phyloP scores from a whole-genome alignment of 2,888 invertebrate genomes.

The Patella caerulea region DNA sequence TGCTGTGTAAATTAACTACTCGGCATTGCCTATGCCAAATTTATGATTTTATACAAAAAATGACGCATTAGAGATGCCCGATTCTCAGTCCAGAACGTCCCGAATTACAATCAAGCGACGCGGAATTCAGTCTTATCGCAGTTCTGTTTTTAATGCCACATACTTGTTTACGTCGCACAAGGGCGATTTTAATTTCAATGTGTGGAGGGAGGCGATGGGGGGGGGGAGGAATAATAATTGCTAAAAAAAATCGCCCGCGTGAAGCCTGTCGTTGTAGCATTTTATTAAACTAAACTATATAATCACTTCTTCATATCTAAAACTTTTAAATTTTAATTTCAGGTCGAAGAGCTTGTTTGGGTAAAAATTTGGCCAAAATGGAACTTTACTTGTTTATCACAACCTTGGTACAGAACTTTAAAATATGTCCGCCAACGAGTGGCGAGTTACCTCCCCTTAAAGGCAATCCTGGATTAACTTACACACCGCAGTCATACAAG shows the following conservation, averaged over 20 bases:
- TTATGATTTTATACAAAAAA: neutral
- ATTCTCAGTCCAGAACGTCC: too few relatives aligned
- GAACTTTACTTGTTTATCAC: conserved; percentile 44
- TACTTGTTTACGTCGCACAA: neutral
- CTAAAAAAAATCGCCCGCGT: too few relatives aligned
- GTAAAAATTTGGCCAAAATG: conserved; percentile 42
- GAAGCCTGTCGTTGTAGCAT: too few relatives aligned
- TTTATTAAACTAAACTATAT: too few relatives aligned
- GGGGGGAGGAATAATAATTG: too few relatives aligned
- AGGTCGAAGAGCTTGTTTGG: conserved; percentile 42
- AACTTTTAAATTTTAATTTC: too few relatives aligned
- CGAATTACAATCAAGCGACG: too few relatives aligned
- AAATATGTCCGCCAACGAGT: conserved; percentile 26
- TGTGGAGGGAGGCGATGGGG: too few relatives aligned
- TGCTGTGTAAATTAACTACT: neutral
- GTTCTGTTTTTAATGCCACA: neutral
- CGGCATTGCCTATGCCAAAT: neutral
- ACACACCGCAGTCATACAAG: conserved; percentile 33
- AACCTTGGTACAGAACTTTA: conserved; percentile 38
- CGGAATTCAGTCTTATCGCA: too few relatives aligned
- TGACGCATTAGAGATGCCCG: too few relatives aligned
- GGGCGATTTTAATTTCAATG: too few relatives aligned
- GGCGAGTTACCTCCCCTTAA: conserved; percentile 34
- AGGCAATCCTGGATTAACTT: conserved; percentile 38
- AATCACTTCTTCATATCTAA: too few relatives aligned